Evolutionary conservation across 2,888 invertebrate genomes (phyloP).

Genomic region (Drosophila pseudotalamancana): DNA sequence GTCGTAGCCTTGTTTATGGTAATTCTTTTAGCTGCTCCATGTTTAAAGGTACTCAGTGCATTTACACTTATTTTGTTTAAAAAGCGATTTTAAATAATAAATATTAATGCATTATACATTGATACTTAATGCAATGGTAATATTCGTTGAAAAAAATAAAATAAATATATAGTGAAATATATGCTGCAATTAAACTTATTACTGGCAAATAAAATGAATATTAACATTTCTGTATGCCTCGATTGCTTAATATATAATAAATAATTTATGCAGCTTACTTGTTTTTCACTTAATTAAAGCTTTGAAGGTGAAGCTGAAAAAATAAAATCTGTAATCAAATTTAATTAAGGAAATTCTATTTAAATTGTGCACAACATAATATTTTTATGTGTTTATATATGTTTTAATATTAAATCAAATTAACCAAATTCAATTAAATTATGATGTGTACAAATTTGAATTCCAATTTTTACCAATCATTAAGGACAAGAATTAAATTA

Average conservation of each 20-base stretch:
- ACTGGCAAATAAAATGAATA: not conserved
- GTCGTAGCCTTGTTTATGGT: too few relatives aligned
- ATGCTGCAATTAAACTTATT: not conserved
- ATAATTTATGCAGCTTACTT: constrained; percentile 27
- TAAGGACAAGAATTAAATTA: constrained; percentile 17
- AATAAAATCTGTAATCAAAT: not conserved
- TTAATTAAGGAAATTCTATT: not conserved
- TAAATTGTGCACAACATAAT: not conserved
- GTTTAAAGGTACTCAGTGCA: not conserved
- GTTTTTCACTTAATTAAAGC: constrained; percentile 33
- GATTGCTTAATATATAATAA: constrained; percentile 21
- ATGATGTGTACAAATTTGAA: not conserved
- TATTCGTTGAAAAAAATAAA: not conserved
- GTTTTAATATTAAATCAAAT: not conserved
- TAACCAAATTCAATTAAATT: constrained; percentile 44
- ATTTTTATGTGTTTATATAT: not conserved
- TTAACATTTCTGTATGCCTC: not conserved
- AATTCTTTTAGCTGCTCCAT: too few relatives aligned
- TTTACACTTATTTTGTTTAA: not conserved
- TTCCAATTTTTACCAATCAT: not conserved
- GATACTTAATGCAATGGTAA: not conserved
- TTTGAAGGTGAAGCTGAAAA: not conserved
- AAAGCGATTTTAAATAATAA: not conserved
- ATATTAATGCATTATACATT: too few relatives aligned
- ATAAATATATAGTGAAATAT: too few relatives aligned